Evolutionary conservation across 1,140 invertebrate species (phyloP), one percentile per base, ranked within the genome.

Genomic region (Saxidomus purpurata): DNA sequence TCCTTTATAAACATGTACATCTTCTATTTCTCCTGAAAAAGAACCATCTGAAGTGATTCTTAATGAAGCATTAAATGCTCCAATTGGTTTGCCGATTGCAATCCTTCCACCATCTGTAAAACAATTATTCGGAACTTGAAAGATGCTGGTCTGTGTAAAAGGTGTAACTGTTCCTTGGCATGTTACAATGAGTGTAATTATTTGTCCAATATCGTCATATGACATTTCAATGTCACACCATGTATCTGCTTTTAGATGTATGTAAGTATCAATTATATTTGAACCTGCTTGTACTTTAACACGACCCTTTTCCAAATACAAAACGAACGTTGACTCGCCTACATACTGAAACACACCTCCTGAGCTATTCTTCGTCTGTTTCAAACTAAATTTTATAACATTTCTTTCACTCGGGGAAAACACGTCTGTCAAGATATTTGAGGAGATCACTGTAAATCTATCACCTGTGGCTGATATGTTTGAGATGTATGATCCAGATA

Each of bases 311-410:
- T 80, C 74, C 15, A 79, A 8, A 25, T 67, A 81, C 3, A 88
- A n/a, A 11, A 19, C 49, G n/a, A 88, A 81, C 15, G 86, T 88
- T 80, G 86, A 79, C 25, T 67, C 28, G 43, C 76, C 77, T 52
- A 88, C 86, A 71, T 88, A 88, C 63, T 88, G 86, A 61, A 88
- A 88, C 6, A 88, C 40, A 9, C 77, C 77, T 38, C 86, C 86
- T 8, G 71, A 77, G 28, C 76, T 79, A 2, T 36, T 43, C 19
- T 28, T 22, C 11, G 63, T 31, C 40, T 40, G 61, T 55, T 69
- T 80, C 4, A 81, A 34, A 52, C 76, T 88, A 22, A 88, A 63
- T 36, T 49, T 17, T 19, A 88, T 80, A 1, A 36, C 36, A 40
- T 40, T 71, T 49, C 19, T 67, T 36, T 80, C 40, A 52, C 40